Conservation (phyloP, 2,797 vertebrate species). For the Champsocephalus gunnari region DNA sequence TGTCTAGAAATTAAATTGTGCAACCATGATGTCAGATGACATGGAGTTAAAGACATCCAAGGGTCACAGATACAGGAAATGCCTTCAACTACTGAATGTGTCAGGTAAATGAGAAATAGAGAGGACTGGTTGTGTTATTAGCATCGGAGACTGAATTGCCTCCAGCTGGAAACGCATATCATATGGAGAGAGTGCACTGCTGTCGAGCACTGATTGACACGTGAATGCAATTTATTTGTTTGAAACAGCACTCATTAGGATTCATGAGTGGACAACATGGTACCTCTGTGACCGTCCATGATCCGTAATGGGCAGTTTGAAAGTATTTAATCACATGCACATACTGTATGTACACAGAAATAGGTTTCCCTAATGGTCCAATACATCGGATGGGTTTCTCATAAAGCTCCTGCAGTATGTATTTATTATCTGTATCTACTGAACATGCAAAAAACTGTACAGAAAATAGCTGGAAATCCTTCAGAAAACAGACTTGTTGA, state of each 20-base stretch:
- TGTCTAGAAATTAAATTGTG: slow-evolving; percentile 74
- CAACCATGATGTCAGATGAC: slow-evolving; percentile 74
- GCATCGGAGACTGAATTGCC: slow-evolving; percentile 75
- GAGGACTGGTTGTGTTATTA: slow-evolving; percentile 64
- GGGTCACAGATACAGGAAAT: slow-evolving; percentile 77
- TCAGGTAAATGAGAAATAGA: slow-evolving; percentile 71
- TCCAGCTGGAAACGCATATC: slow-evolving; percentile 66
- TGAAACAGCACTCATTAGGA: slow-evolving; percentile 44
- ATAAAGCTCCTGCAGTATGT: not conserved
- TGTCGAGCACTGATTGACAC: slow-evolving; percentile 45
- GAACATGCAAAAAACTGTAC: not conserved
- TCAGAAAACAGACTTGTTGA: not conserved
- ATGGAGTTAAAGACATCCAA: slow-evolving; percentile 61
- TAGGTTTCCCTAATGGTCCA: slow-evolving; percentile 1
- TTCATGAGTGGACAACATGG: slow-evolving; percentile 38
- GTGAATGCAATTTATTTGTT: slow-evolving; percentile 34
- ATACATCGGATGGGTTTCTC: not conserved
- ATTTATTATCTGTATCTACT: not conserved
- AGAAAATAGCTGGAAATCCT: slow-evolving; percentile 6
- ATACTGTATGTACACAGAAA: slow-evolving; percentile 12
- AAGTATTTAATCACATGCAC: slow-evolving; percentile 31
- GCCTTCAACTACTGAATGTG: slow-evolving; percentile 57
- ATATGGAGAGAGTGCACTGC: slow-evolving; percentile 28
- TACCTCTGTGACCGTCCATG: slow-evolving; percentile 38
- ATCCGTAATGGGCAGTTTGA: slow-evolving; percentile 39